Percentiles rank a stretch among this genome's conserved stretches.
These are phyloP conservation scores for Monochamus alternatus DNA, from an alignment of 2,888 invertebrate species.

Conservation along the genomic window DNA sequence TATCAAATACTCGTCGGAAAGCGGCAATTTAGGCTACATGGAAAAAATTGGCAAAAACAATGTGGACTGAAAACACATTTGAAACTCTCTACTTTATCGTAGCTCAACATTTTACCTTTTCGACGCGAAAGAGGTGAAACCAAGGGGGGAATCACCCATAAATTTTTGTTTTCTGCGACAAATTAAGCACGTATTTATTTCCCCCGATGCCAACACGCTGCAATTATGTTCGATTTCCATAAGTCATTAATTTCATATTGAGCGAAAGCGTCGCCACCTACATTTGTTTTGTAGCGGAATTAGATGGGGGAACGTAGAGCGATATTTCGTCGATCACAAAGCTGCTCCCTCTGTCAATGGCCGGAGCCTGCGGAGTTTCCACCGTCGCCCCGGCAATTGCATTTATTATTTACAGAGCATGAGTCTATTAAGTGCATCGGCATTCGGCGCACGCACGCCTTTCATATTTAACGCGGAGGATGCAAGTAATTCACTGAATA, in stretches of 20 bases:
- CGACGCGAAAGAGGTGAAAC: too few species aligned
- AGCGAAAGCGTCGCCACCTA: constrained; percentile 4
- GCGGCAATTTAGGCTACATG: too few species aligned
- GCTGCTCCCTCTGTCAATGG: constrained; percentile 47
- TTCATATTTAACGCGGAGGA: constrained; percentile 64
- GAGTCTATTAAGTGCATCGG: constrained; percentile 66
- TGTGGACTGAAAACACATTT: too few species aligned
- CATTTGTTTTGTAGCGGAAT: constrained; percentile 10
- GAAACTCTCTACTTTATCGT: too few species aligned
- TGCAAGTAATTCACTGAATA: constrained; percentile 65
- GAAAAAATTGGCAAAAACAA: too few species aligned
- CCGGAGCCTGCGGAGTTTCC: constrained; percentile 42
- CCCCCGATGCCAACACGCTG: background rate
- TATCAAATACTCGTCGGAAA: too few species aligned
- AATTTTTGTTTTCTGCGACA: too few species aligned
- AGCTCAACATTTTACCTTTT: too few species aligned
- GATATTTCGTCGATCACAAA: constrained; percentile 37
- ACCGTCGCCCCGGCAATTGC: constrained; percentile 59
- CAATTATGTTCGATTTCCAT: background rate
- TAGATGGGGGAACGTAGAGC: constrained; percentile 1
- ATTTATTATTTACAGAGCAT: constrained; percentile 66
- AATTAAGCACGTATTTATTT: background rate
- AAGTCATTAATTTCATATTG: background rate
- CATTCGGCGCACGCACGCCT: constrained; percentile 64
- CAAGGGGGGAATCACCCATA: too few species aligned